Evolutionary conservation across 2,797 vertebrate genomes (phyloP).

Genomic region (Ctenopoma kingsleyae): DNA sequence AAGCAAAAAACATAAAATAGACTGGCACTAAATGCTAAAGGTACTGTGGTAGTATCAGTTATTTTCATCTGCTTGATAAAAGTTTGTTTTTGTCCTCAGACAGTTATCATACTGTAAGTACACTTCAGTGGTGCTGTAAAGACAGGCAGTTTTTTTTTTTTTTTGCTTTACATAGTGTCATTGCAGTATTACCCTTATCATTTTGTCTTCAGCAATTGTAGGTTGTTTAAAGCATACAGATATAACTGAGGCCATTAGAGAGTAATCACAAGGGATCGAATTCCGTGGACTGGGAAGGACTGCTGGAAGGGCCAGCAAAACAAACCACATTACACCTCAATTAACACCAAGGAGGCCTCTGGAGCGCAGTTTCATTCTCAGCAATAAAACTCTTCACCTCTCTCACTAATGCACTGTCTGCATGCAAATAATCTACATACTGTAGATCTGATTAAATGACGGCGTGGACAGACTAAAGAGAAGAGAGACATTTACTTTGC

Average conservation of each 20-base stretch:
- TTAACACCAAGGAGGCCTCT: constrained; percentile 72
- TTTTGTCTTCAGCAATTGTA: constrained; percentile 55
- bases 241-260: constrained; percentile 66
- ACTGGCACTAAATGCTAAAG: constrained; percentile 16
- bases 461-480: constrained; percentile 4
- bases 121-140: constrained; percentile 25
- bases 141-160: constrained; percentile 42
- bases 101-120: constrained; percentile 27
- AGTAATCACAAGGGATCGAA: constrained; percentile 67
- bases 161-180: constrained; percentile 50
- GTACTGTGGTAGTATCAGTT: background rate
- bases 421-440: constrained; percentile 36
- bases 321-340: constrained; percentile 80
- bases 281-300: constrained; percentile 69
- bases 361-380: constrained; percentile 58
- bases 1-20: constrained; percentile 14
- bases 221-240: constrained; percentile 70
- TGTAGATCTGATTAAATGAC: constrained; percentile 29
- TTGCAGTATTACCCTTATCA: constrained; percentile 61
- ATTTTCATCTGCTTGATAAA: constrained; percentile 22
- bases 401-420: constrained; percentile 29
- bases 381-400: constrained; percentile 55
- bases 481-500: constrained; percentile 17
- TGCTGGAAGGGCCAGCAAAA: constrained; percentile 71
- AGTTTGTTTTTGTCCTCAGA: background rate